Base-by-base conservation (phyloP, 2,888 invertebrate genomes). In the Drosophila conformis region DNA sequence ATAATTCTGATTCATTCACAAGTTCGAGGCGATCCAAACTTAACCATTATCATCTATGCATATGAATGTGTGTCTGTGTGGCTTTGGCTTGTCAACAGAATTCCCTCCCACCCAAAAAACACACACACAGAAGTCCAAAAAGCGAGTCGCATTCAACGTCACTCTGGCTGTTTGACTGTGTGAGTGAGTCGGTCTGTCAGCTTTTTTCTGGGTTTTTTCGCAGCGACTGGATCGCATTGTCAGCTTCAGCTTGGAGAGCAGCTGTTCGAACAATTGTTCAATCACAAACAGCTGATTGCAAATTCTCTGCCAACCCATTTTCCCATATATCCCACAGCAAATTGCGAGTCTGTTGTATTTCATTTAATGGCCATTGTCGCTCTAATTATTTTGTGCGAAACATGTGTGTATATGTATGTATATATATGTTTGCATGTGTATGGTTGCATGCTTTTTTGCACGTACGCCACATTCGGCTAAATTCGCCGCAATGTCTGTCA, bases 391-490 rank as follows among this genome's bases (percentile, higher is more conserved):
- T 67, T 56, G 48, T 72, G 54, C 69, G 67, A 69, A 63, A 31
- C 21, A 40, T 58, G 38, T 63, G 2, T 27, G 6, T 31, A 65
- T 10, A 15, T 53, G 38, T 48, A 4, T 63, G 27, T 25, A 42
- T 48, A 33, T 60, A n/a, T 36, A 27, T 57, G 46, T 59, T 29
- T 46, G 21, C 61, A 31, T 49, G 33, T 67, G 18, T 29, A 27
- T 70, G 88, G 77, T 78, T 90, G 92, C 93, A 92, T 92, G 92
- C 89, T 87, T 91, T 91, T 92, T 91, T 78, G 91, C 92, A 92
- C 92, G 92, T 92, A 92, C 91, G 91, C 92, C 92, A 92, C 69
- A 81, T 67, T 74, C 38, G 49, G 48, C 65, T 73, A 59, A 69
- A 78, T 78, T 89, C 78, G 73, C 76, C 72, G 58, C 73, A 80